Conservation (phyloP, 2,797 vertebrate species). For the Vespertilio murinus region DNA sequence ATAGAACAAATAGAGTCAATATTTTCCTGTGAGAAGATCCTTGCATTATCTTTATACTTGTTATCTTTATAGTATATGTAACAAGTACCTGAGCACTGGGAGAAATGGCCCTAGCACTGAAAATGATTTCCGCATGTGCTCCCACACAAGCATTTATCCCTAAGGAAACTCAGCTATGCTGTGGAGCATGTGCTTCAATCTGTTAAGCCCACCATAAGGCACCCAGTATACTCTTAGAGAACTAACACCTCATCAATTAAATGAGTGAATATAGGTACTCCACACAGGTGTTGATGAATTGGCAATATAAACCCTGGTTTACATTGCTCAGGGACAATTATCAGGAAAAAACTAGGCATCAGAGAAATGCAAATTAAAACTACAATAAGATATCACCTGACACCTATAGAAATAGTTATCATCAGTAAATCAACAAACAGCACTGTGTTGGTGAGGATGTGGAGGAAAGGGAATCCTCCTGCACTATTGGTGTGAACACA, state of each 20-base stretch:
- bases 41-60: neutral
- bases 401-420: neutral
- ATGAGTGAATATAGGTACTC: neutral
- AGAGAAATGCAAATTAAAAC: neutral
- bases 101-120: neutral
- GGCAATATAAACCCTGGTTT: neutral
- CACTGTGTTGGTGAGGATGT: neutral
- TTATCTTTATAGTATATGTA: neutral
- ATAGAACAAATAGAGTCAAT: neutral
- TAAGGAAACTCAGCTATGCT: neutral
- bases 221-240: neutral
- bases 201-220: neutral
- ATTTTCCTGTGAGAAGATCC: neutral
- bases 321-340: neutral
- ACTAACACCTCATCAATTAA: neutral
- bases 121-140: neutral
- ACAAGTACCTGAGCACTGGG: neutral
- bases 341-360: neutral
- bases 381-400: neutral
- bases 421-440: neutral
- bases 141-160: neutral
- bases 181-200: neutral
- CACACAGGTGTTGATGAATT: neutral
- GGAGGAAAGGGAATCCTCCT: neutral
- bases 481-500: neutral